These are phyloP conservation scores for Callyntrura sp. DNA, from an alignment of 2,888 invertebrate species.

Conservation along the genomic window DNA sequence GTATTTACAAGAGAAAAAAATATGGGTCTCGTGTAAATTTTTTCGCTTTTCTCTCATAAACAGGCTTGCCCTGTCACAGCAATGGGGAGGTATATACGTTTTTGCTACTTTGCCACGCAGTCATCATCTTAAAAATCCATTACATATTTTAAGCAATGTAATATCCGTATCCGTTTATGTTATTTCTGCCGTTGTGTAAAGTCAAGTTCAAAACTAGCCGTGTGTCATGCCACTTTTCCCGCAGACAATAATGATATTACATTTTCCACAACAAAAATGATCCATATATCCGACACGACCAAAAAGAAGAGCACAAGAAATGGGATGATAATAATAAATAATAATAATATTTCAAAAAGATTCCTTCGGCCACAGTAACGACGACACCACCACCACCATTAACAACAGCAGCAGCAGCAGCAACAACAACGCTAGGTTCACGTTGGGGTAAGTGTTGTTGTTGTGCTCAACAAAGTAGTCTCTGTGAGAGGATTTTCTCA, in stretches of 20 bases:
- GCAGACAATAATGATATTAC: conserved; percentile 34
- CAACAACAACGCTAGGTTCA: background rate
- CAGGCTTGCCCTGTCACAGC: background rate
- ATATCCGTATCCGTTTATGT: conserved; percentile 55
- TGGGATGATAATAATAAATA: conserved; percentile 55
- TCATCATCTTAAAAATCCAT: conserved; percentile 15
- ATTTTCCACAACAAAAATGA: conserved; percentile 46
- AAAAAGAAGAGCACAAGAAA: conserved; percentile 40
- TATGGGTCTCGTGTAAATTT: background rate
- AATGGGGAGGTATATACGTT: background rate
- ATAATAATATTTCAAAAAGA: conserved; percentile 54
- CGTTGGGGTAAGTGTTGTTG: background rate
- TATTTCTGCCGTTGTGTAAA: conserved; percentile 15
- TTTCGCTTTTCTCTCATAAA: conserved; percentile 13
- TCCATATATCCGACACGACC: conserved; percentile 42
- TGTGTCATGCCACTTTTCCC: conserved; percentile 14
- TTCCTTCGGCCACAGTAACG: conserved; percentile 50
- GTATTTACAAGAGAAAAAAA: conserved; percentile 32
- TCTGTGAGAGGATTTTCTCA: conserved; percentile 23
- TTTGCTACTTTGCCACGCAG: conserved; percentile 10
- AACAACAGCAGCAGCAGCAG: background rate
- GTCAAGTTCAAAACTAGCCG: conserved; percentile 11
- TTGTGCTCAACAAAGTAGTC: background rate
- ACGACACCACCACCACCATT: background rate
- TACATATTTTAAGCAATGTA: conserved; percentile 20